Percentiles rank a stretch among this genome's conserved stretches.
Evolutionary conservation across 2,888 invertebrate genomes (phyloP).

Genomic region (Elegia similella): DNA sequence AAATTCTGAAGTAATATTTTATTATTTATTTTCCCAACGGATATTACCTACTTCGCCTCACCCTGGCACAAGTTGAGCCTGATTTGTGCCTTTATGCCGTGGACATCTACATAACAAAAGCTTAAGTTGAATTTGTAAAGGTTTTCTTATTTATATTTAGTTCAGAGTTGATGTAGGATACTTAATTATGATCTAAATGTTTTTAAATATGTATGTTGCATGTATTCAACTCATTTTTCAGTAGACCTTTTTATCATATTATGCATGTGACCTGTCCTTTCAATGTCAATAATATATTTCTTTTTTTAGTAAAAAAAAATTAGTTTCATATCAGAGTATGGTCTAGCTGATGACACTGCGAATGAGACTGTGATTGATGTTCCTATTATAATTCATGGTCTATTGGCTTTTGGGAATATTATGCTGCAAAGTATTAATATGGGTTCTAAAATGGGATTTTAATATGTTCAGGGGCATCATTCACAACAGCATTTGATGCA

Average conservation of each 20-base stretch:
- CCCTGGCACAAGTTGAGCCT: too few relatives aligned
- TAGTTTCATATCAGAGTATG: not conserved
- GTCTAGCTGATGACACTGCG: too few relatives aligned
- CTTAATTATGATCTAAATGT: too few relatives aligned
- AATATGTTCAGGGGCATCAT: constrained; percentile 62
- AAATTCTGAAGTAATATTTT: too few relatives aligned
- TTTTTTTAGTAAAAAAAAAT: not conserved
- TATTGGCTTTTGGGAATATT: constrained; percentile 18
- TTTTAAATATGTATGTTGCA: too few relatives aligned
- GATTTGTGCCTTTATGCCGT: too few relatives aligned
- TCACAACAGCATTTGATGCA: constrained; percentile 79
- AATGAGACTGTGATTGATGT: constrained; percentile 28
- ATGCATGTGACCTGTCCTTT: constrained; percentile 5
- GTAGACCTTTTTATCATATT: not conserved
- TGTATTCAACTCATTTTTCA: not conserved
- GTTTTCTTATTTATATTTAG: not conserved
- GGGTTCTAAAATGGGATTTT: constrained; percentile 20
- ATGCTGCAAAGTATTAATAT: not conserved
- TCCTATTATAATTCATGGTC: constrained; percentile 16
- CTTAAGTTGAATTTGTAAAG: not conserved
- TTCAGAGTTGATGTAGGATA: too few relatives aligned
- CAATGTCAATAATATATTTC: not conserved
- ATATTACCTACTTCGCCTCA: too few relatives aligned
- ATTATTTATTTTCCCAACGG: too few relatives aligned
- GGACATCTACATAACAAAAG: not conserved